Evolutionary conservation across 2,888 invertebrate species (phyloP).

Genomic region (Leptopilina myrica): DNA sequence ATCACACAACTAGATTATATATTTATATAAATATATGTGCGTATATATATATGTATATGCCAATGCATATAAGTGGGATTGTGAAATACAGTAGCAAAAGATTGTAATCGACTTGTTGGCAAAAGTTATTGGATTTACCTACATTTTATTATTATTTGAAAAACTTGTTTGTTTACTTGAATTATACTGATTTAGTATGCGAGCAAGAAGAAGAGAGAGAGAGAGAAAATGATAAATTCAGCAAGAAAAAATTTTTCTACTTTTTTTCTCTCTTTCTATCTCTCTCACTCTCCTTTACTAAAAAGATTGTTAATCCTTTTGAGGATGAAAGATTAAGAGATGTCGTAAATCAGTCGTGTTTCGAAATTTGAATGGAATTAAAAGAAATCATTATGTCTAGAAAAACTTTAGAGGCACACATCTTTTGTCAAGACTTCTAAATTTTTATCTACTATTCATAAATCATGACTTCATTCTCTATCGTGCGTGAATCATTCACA

Average conservation of each 20-base stretch:
- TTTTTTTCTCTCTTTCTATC: too few species aligned
- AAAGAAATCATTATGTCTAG: conserved; percentile 17
- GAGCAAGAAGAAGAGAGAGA: too few species aligned
- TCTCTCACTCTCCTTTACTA: not conserved
- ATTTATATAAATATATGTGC: too few species aligned
- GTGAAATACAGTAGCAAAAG: conserved; percentile 34
- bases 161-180: conserved; percentile 31
- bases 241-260: not conserved
- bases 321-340: conserved; percentile 28
- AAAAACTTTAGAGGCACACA: conserved; percentile 21
- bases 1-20: conserved; percentile 32
- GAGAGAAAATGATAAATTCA: conserved; percentile 22
- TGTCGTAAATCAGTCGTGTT: conserved; percentile 34
- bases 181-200: conserved; percentile 18
- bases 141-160: conserved; percentile 20
- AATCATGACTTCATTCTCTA: conserved; percentile 14
- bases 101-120: conserved; percentile 16
- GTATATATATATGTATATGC: too few species aligned
- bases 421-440: conserved; percentile 4
- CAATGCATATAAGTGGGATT: conserved; percentile 20
- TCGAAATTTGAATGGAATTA: conserved; percentile 11
- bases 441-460: conserved; percentile 25
- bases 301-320: conserved; percentile 18
- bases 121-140: conserved; percentile 37
- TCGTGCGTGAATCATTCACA: not conserved